Percentiles rank a stretch among this genome's conserved stretches.
These are phyloP conservation scores for Laterallus jamaicensis DNA, from an alignment of 2,113 vertebrate species.

Conservation along the genomic window DNA sequence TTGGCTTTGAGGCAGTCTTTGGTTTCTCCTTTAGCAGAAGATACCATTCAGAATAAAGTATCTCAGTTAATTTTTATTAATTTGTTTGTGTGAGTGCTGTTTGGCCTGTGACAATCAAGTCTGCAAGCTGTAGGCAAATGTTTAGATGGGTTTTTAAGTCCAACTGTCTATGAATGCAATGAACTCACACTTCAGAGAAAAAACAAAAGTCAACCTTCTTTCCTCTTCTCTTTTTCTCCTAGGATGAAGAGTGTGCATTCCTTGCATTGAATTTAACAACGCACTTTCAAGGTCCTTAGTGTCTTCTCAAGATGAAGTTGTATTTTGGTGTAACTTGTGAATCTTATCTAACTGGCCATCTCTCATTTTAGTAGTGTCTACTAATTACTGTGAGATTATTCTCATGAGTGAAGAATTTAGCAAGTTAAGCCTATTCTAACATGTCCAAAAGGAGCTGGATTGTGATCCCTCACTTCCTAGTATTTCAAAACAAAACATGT, in stretches of 20 bases:
- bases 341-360: not conserved
- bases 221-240: constrained; percentile 12
- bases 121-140: not conserved
- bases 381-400: not conserved
- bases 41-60: not conserved
- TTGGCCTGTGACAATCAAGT: not conserved
- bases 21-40: not conserved
- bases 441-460: not conserved
- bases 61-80: not conserved
- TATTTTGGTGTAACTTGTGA: not conserved
- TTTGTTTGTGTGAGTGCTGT: not conserved
- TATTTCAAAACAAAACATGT: not conserved
- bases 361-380: not conserved
- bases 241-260: constrained; percentile 45
- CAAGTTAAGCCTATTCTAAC: not conserved
- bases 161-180: not conserved
- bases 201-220: not conserved
- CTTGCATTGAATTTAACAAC: not conserved
- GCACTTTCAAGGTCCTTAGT: not conserved
- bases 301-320: not conserved
- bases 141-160: not conserved
- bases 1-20: not conserved
- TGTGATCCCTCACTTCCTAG: not conserved
- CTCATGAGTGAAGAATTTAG: not conserved
- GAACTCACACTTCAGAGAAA: not conserved